Evolutionary conservation across 2,113 vertebrate genomes (phyloP), one percentile per base, ranked within the genome.

Genomic region (Nipponia nippon): DNA sequence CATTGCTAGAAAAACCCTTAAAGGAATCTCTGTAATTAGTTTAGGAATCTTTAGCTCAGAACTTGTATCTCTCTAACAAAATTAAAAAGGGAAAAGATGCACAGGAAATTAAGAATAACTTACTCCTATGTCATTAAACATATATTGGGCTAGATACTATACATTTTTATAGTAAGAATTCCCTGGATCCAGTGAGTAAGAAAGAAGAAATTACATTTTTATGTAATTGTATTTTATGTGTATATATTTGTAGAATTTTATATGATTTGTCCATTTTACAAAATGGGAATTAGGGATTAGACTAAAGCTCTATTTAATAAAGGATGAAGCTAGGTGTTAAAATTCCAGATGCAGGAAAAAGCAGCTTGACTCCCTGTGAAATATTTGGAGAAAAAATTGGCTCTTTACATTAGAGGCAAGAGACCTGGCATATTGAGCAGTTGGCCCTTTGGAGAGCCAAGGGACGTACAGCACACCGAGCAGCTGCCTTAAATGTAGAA

Each of bases 101-200:
- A 78, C 13, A 72, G 36, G 21, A 90, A 95, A 91, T 87, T 56
- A 91, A 75, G 70, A 93, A 84, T 63, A 87, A 47, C 13, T 62
- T 90, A 52, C 5, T 92, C 15, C 14, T 77, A 9, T 36, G 40
- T 47, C 30, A 65, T 38, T 79, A 44, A 70, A 49, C 56, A 9
- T 62, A 70, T 58, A 67, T 62, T 73, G 38, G 18, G 26, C 21
- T 78, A 81, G 50, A 63, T 59, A 59, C 13, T n/a, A 14, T 25
- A 62, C 2, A 8, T 83, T 89, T 88, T 86, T 88, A 66, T 38
- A n/a, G 22, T 17, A 56, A 79, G 11, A 4, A 4, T 55, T 78
- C 75, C 40, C 61, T 56, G 52, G n/a, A 89, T 56, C 16, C 16
- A 61, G 18, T 16, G 38, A 87, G 25, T 34, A 90, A 76, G 61